Evolutionary conservation across 2,113 vertebrate species (phyloP), one percentile per base, ranked within the genome.

Genomic region (Nymphicus hollandicus): DNA sequence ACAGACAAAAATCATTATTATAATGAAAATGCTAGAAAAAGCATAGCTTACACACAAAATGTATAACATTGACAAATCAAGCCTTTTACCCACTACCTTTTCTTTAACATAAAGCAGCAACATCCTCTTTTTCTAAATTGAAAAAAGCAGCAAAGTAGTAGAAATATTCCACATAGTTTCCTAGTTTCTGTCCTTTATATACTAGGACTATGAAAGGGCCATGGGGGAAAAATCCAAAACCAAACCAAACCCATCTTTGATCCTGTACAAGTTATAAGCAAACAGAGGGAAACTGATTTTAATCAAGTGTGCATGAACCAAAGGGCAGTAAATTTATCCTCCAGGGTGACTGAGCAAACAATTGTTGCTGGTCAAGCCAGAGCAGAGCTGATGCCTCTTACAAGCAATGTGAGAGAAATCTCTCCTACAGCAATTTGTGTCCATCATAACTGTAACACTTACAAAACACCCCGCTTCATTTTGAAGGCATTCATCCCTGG

Each of bases 121-220:
- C 25, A 19, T 20, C 61, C 15, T 58, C 64, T 89, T 94, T 91
- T 68, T 69, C 91, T 88, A 79, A 87, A 86, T 14, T 6, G 96
- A 87, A 88, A 94, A 86, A 90, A 95, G 83, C 92, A 88, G 64
- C 88, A 89, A 71, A 91, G 55, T 3, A 77, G 95, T 84, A 95
- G 93, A 96, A 96, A 94, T 97, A 96, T 97, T 96, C 97, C 86
- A 95, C 95, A 58, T 84, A 92, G 49, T 85, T 95, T 89, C 53
- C 91, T 74, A 81, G 33, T 65, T 73, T 43, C 78, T 81, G 52
- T 44, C 91, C 22, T 33, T 37, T 22, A 65, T 6, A 18, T 39
- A 69, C 86, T 27, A 89, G 69, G 56, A 31, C 81, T 79, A 41
- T 22, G 58, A 58, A 72, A 86, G 56, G 55, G 80, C 43, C 33